Evolutionary conservation across 2,888 invertebrate species (phyloP).

Genomic region (Cynaeus angustus): DNA sequence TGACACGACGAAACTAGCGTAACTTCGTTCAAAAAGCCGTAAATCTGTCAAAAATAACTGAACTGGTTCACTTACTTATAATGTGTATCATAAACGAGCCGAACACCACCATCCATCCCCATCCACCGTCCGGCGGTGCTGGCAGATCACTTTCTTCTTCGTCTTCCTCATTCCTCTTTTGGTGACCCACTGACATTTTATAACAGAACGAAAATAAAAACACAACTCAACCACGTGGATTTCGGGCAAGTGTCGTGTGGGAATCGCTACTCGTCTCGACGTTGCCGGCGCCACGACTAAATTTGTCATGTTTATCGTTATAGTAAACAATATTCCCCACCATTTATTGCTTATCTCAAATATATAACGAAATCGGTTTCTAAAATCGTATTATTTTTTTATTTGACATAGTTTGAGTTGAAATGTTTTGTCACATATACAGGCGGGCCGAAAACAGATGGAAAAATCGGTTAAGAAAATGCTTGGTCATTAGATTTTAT

Average conservation of each 20-base stretch:
- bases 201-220: constrained; percentile 36
- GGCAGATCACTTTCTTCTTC: constrained; percentile 68
- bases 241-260: constrained; percentile 24
- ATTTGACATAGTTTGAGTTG: background rate
- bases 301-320: constrained; percentile 45
- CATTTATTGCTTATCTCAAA: constrained; percentile 53
- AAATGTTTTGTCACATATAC: background rate
- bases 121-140: constrained; percentile 91
- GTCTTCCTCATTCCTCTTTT: constrained; percentile 58
- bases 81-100: constrained; percentile 98
- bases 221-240: constrained; percentile 44
- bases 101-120: constrained; percentile 96
- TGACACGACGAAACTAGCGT: too few relatives aligned
- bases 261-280: constrained; percentile 34
- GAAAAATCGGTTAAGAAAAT: too few relatives aligned
- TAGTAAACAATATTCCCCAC: constrained; percentile 48
- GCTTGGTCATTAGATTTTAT: too few relatives aligned
- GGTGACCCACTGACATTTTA: constrained; percentile 57
- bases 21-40: too few relatives aligned
- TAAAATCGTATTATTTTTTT: background rate
- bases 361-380: constrained; percentile 29
- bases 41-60: too few relatives aligned
- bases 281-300: constrained; percentile 46
- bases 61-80: constrained; percentile 81
- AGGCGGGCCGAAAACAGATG: too few relatives aligned